These are phyloP conservation scores for Crotalus helleri DNA, from an alignment of 2,113 vertebrate species.

Conservation along the genomic window DNA sequence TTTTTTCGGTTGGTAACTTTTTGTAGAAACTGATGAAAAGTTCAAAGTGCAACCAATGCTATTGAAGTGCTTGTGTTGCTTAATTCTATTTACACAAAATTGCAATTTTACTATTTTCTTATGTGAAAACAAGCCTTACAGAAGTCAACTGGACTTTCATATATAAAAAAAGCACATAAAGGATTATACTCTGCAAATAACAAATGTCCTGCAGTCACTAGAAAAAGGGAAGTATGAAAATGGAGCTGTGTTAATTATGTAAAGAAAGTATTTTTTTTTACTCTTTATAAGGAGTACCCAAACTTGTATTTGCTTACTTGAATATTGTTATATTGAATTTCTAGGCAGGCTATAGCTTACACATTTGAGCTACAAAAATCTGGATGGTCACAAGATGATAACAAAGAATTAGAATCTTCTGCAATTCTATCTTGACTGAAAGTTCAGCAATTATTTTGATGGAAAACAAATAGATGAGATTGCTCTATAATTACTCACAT, in stretches of 20 bases:
- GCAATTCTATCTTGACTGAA: not conserved
- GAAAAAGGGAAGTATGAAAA: not conserved
- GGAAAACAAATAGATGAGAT: no score
- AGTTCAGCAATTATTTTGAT: not conserved
- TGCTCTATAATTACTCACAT: no score
- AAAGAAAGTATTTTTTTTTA: not conserved
- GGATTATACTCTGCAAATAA: not conserved
- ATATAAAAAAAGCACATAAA: not conserved
- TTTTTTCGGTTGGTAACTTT: not conserved
- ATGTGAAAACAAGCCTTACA: not conserved
- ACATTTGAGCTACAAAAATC: not conserved
- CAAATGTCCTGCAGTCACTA: not conserved
- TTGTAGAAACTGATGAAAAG: not conserved
- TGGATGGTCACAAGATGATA: not conserved
- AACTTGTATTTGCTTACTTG: not conserved
- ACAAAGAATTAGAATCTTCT: not conserved
- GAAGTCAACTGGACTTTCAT: not conserved
- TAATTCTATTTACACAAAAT: not conserved
- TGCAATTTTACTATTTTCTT: not conserved
- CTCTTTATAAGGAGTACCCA: not conserved
- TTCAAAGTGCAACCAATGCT: not conserved
- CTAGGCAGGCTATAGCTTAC: not conserved
- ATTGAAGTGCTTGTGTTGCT: not conserved
- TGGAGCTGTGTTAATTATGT: not conserved
- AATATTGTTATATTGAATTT: not conserved